phyloP scores from a whole-genome alignment of 2,797 vertebrate species.

The Pseudotriccus pelzelni region DNA sequence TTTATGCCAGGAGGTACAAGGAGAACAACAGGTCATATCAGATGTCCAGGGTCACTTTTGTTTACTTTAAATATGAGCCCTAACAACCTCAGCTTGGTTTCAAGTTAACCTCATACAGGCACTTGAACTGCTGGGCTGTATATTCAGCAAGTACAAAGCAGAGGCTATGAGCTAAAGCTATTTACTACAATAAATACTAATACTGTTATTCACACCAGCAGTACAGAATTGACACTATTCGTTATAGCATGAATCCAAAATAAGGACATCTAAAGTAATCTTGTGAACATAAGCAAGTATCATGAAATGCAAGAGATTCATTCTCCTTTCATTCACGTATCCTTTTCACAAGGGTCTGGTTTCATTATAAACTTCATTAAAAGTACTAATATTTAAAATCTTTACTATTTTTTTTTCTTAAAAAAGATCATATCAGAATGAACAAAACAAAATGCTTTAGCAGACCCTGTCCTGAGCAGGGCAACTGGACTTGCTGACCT shows the following conservation, averaged over 20 bases:
- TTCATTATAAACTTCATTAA: not conserved
- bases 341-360: not conserved
- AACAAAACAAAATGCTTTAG: not conserved
- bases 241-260: not conserved
- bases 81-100: not conserved
- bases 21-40: slow-evolving; percentile 3
- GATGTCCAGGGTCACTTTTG: not conserved
- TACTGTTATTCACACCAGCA: not conserved
- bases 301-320: not conserved
- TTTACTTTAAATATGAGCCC: slow-evolving; percentile 13
- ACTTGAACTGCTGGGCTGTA: not conserved
- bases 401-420: not conserved
- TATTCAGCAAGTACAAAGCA: not conserved
- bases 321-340: not conserved
- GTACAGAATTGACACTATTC: not conserved
- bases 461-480: not conserved
- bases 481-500: not conserved
- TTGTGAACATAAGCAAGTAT: not conserved
- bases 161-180: not conserved
- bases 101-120: not conserved
- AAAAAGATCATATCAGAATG: not conserved
- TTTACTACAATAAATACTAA: not conserved
- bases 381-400: not conserved
- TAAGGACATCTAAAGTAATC: not conserved
- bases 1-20: not conserved